phyloP scores from a whole-genome alignment of 2,797 vertebrate genomes.

The Paratrypauchen microcephalus region DNA sequence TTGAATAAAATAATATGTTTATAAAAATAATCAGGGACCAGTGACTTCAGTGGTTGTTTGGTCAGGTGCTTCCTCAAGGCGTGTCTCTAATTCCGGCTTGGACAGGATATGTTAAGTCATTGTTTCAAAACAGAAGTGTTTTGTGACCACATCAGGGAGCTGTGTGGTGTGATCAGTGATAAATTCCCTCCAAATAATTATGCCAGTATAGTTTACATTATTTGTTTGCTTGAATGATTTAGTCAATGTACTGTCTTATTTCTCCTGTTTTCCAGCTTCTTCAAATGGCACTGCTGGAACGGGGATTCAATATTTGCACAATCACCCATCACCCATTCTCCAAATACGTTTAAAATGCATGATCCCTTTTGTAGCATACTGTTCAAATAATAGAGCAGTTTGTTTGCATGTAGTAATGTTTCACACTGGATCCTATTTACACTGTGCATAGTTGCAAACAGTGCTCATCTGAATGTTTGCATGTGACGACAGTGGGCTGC shows the following conservation, averaged over 20 bases:
- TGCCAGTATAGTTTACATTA: neutral
- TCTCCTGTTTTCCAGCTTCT: neutral
- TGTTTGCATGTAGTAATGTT: no score
- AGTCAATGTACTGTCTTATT: neutral
- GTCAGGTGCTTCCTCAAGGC: constrained; percentile 41
- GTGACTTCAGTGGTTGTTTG: constrained; percentile 23
- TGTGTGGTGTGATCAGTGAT: constrained; percentile 29
- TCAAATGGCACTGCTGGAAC: neutral
- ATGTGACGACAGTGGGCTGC: constrained; percentile 26
- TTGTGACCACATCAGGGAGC: neutral
- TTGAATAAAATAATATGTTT: neutral
- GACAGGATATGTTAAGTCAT: constrained; percentile 48
- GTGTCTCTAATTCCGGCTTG: constrained; percentile 50
- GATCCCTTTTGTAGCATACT: no score
- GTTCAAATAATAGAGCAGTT: no score
- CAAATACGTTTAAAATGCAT: no score
- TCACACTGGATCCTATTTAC: constrained; percentile 20
- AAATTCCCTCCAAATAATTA: neutral
- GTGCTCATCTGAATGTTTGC: constrained; percentile 43
- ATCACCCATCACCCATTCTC: no score
- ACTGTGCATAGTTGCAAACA: constrained; percentile 12
- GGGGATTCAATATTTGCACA: no score
- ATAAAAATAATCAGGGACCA: no score
- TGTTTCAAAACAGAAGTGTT: neutral
- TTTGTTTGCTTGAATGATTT: neutral